A percentile compares a stretch with the other conserved stretches of the same genome.
These are phyloP conservation scores for Plebejus anna DNA, from an alignment of 2,888 invertebrate species.

Conservation along the genomic window DNA sequence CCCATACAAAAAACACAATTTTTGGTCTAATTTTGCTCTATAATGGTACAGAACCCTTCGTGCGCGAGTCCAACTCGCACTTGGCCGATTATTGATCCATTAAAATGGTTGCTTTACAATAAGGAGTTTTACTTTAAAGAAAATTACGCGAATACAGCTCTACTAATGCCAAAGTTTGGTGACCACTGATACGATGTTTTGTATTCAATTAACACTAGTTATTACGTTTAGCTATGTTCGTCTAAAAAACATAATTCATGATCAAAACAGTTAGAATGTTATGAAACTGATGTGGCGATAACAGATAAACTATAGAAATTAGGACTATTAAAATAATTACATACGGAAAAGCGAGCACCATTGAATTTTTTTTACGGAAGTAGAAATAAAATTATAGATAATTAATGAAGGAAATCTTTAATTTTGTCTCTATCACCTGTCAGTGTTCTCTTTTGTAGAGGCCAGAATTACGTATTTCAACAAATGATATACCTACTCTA, in stretches of 20 bases:
- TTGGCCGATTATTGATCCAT: too few species aligned
- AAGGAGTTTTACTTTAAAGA: too few species aligned
- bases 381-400: background rate
- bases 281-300: background rate
- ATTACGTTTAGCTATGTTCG: background rate
- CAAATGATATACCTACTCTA: background rate
- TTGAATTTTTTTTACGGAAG: background rate
- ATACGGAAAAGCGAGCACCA: background rate
- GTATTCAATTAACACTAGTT: background rate
- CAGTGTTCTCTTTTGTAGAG: too few species aligned
- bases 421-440: too few species aligned
- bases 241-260: background rate
- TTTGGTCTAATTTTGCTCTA: too few species aligned
- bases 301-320: background rate
- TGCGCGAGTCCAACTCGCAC: too few species aligned
- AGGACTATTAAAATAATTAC: background rate
- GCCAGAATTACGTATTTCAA: background rate
- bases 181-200: background rate
- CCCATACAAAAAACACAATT: too few species aligned
- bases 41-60: too few species aligned
- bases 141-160: background rate
- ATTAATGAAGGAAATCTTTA: background rate
- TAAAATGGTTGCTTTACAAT: too few species aligned
- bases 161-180: background rate
- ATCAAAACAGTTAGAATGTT: background rate